Conservation (phyloP, 2,888 invertebrate genomes). For the Nasonovia ribisnigri region DNA sequence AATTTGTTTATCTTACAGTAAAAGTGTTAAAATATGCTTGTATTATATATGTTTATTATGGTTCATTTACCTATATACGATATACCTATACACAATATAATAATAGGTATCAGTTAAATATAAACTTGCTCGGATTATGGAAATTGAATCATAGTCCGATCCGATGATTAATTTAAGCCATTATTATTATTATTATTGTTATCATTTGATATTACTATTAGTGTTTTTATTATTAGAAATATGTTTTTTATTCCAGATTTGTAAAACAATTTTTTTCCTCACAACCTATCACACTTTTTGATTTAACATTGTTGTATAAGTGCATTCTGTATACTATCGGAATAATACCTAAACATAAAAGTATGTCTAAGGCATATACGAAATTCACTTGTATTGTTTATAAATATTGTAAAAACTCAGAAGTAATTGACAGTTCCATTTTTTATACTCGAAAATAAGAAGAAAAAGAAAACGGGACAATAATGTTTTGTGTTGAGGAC, state of each 20-base stretch:
- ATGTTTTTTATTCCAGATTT: neutral
- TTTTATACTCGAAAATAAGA: neutral
- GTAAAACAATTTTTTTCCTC: neutral
- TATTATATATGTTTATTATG: neutral
- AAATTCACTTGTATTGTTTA: neutral
- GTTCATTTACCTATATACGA: neutral
- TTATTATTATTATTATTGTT: neutral
- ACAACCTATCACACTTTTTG: neutral
- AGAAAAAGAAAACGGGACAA: neutral
- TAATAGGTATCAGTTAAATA: neutral
- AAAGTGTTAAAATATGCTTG: neutral
- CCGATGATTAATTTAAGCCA: constrained; percentile 17
- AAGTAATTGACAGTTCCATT: neutral
- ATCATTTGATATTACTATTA: neutral
- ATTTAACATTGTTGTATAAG: neutral
- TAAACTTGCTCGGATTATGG: constrained; percentile 47
- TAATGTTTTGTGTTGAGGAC: neutral
- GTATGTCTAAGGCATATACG: neutral
- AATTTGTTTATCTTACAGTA: neutral
- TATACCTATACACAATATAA: neutral
- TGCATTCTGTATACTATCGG: neutral
- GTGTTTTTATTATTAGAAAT: neutral
- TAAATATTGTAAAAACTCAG: neutral
- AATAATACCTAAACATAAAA: neutral
- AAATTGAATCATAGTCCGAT: constrained; percentile 51